phyloP scores from a whole-genome alignment of 92 coral and sea anemone genomes.

The Actinostola sp. region DNA sequence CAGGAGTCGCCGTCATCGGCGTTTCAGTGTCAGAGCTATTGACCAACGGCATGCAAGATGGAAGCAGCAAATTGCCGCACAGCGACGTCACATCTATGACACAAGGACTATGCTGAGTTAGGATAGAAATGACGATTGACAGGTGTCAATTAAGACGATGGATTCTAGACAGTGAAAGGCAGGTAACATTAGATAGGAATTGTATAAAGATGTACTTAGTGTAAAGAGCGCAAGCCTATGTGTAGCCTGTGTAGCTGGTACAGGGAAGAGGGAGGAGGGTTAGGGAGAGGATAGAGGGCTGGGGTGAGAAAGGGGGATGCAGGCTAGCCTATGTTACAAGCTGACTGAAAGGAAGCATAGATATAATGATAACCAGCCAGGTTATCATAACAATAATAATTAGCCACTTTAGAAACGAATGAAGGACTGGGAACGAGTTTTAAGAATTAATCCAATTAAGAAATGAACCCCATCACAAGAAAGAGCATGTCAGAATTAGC shows the following conservation, averaged over 20 bases:
- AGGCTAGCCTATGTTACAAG: too few species aligned
- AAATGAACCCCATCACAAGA: too few species aligned
- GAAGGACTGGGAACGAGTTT: too few species aligned
- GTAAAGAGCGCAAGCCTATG: too few species aligned
- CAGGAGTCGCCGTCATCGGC: constrained; percentile 42
- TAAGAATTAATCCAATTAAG: too few species aligned
- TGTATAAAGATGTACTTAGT: background rate
- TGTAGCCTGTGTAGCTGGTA: background rate
- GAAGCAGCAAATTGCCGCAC: constrained; percentile 87
- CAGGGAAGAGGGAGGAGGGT: background rate
- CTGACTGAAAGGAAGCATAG: too few species aligned
- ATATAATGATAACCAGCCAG: too few species aligned
- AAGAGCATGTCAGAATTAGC: too few species aligned
- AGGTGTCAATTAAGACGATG: background rate
- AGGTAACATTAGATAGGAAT: background rate
- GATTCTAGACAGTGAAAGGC: constrained; percentile 1
- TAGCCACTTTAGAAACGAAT: too few species aligned
- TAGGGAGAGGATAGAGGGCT: background rate
- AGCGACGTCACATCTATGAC: constrained; percentile 88
- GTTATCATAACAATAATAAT: too few species aligned
- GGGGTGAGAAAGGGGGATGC: too few species aligned
- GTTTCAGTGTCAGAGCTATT: constrained; percentile 67
- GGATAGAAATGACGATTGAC: constrained; percentile 3
- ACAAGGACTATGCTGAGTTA: constrained; percentile 86
- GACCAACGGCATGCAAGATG: constrained; percentile 83